phyloP scores from a whole-genome alignment of 2,888 invertebrate species.

The Tryphoninae sp. region DNA sequence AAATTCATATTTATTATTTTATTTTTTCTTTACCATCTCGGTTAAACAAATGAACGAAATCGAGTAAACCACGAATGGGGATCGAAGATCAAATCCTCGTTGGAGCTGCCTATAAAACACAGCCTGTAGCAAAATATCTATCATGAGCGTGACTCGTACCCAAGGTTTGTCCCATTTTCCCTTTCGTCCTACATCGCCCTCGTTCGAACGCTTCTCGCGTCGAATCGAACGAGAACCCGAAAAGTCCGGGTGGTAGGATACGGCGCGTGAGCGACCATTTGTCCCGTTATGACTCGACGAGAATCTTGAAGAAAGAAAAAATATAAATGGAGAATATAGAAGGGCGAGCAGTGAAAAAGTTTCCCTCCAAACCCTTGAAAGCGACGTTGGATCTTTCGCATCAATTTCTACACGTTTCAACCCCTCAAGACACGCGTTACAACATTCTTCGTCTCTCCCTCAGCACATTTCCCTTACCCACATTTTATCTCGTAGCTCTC shows the following conservation, averaged over 20 bases:
- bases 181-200: not conserved
- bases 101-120: conserved; percentile 10
- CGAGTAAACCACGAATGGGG: not conserved
- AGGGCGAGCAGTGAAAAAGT: not conserved
- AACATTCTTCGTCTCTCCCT: not conserved
- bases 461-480: not conserved
- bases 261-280: conserved; percentile 13
- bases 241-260: not conserved
- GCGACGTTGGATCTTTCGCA: conserved; percentile 18
- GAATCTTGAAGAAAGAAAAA: not conserved
- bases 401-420: conserved; percentile 38
- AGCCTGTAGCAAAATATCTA: conserved; percentile 9
- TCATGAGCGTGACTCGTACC: conserved; percentile 26
- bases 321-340: not conserved
- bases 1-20: too few species aligned
- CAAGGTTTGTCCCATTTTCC: conserved; percentile 11
- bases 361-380: not conserved
- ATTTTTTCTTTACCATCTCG: not conserved
- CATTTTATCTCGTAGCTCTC: conserved; percentile 7
- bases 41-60: not conserved
- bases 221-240: not conserved
- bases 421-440: conserved; percentile 20
- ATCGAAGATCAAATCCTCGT: not conserved
- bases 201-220: not conserved
- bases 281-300: not conserved